Evolutionary conservation across 1,140 invertebrate genomes (phyloP).

Genomic region (Philotrypesis tridentata): DNA sequence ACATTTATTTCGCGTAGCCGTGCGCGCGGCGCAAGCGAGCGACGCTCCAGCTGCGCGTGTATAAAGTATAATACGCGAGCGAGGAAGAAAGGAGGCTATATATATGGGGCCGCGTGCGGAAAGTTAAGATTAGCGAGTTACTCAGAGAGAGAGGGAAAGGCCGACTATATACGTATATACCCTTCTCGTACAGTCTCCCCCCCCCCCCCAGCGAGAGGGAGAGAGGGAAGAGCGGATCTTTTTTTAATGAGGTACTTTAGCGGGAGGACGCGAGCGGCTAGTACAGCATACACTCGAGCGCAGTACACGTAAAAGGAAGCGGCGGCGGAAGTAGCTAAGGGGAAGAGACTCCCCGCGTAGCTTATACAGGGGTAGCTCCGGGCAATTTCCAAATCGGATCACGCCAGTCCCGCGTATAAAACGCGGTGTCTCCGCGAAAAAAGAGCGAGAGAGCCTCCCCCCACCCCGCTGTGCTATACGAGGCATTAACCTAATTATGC

Average conservation of each 20-base stretch:
- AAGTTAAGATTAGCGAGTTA: conserved; percentile 35
- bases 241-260: conserved; percentile 48
- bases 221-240: conserved; percentile 21
- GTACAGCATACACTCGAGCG: background rate
- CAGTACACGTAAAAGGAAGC: conserved; percentile 10
- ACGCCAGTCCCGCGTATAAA: conserved; percentile 50
- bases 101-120: background rate
- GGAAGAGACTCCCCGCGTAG: background rate
- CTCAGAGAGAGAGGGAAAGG: background rate
- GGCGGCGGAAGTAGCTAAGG: background rate
- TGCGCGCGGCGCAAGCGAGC: background rate
- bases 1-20: background rate
- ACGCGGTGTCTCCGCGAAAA: conserved; percentile 28
- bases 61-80: background rate
- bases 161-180: too few relatives aligned
- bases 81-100: background rate
- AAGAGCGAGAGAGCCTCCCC: background rate
- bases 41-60: too few relatives aligned
- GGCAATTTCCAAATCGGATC: conserved; percentile 54
- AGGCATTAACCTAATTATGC: conserved; percentile 16
- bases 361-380: conserved; percentile 9
- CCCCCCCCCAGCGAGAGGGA: background rate
- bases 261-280: background rate
- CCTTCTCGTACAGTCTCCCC: background rate
- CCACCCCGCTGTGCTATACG: background rate